These are phyloP conservation scores for Trachurus trachurus DNA, from an alignment of 2,797 vertebrate species.

Conservation along the genomic window DNA sequence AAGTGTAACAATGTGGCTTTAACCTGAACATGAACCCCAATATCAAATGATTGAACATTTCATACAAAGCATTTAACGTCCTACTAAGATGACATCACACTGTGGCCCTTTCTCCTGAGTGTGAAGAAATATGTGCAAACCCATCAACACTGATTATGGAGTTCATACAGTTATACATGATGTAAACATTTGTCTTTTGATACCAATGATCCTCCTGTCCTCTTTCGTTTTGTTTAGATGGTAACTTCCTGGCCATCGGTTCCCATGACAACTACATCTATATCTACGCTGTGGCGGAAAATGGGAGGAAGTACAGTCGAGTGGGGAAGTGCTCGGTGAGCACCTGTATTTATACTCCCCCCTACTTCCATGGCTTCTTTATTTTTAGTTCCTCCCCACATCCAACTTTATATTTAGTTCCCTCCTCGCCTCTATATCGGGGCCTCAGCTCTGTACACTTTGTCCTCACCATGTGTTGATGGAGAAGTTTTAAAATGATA, in stretches of 20 bases:
- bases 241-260: slow-evolving; percentile 96
- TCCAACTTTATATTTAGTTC: slow-evolving; percentile 54
- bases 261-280: slow-evolving; percentile 99
- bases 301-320: slow-evolving; percentile 94
- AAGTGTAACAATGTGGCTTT: neutral
- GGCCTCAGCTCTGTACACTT: slow-evolving; percentile 11
- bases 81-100: neutral
- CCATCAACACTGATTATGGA: neutral
- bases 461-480: slow-evolving; percentile 26
- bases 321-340: slow-evolving; percentile 98
- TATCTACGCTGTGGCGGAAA: slow-evolving; percentile 95
- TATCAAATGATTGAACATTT: neutral
- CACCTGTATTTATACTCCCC: slow-evolving; percentile 56
- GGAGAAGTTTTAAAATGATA: slow-evolving; percentile 30
- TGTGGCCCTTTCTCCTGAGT: too few relatives aligned
- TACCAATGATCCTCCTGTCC: slow-evolving; percentile 19
- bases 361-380: neutral
- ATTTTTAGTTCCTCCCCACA: slow-evolving; percentile 47
- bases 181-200: neutral
- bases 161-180: neutral
- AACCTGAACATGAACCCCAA: neutral
- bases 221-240: slow-evolving; percentile 84
- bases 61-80: neutral
- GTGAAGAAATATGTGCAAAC: neutral
- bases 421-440: slow-evolving; percentile 30